These are phyloP conservation scores for Beroe ovata DNA, from an alignment of 37 sponge, comb jelly and placozoan species.

Conservation along the genomic window DNA sequence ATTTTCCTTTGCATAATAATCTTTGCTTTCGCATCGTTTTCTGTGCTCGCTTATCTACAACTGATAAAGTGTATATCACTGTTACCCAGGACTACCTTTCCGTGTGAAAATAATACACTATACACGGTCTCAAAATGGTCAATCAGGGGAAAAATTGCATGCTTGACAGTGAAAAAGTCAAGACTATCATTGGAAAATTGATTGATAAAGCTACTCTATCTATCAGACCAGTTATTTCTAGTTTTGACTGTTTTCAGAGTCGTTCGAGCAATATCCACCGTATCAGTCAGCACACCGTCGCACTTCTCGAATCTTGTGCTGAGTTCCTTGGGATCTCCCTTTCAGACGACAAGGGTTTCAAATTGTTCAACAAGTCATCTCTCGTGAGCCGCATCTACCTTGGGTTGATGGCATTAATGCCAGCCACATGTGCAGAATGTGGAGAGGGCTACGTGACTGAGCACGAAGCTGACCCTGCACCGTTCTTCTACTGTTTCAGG, in stretches of 20 bases:
- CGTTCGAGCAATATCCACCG: background rate
- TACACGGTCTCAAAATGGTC: background rate
- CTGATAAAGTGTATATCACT: too few relatives aligned
- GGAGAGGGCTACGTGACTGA: background rate
- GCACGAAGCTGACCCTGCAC: background rate
- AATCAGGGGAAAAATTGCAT: too few relatives aligned
- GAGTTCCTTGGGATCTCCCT: background rate
- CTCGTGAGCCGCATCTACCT: background rate
- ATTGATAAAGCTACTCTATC: background rate
- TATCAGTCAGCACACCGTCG: background rate
- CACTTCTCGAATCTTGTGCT: constrained; percentile 1
- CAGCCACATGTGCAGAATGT: constrained; percentile 2
- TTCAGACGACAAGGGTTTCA: background rate
- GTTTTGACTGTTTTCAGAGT: constrained; percentile 1
- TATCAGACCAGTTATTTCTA: constrained; percentile 27
- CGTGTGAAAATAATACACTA: background rate
- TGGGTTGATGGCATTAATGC: background rate
- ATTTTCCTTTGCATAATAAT: too few relatives aligned
- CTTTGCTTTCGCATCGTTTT: too few relatives aligned
- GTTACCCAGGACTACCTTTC: too few relatives aligned
- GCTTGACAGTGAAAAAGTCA: constrained; percentile 27
- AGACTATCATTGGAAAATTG: background rate
- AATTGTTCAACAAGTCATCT: background rate
- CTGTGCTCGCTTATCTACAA: too few relatives aligned
- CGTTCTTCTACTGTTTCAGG: background rate